Evolutionary conservation across 1,140 invertebrate species (phyloP), one percentile per base, ranked within the genome.

Genomic region (Drosophila ficusphila): DNA sequence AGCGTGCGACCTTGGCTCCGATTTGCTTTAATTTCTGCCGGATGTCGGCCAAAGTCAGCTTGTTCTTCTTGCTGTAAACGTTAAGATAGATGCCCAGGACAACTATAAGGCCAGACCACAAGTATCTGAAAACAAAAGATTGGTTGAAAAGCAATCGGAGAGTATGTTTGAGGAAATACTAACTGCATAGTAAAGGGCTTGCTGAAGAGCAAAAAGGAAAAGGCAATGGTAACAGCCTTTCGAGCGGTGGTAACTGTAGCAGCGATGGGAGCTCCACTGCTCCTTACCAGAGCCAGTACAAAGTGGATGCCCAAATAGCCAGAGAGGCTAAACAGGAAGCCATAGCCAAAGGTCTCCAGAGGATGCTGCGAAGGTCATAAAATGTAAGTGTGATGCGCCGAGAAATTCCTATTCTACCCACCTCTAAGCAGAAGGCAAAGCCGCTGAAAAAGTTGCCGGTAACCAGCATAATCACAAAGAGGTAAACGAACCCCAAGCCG

Each of bases 151-250:
- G 0, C 1, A 11, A 12, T 7, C 16, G 0, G 0, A 2, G 6
- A 0, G 0, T 8, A 9, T 0, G 6, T 0, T 9, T 23, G 0
- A 4, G 9, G 2, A 0, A 1, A 42, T 39, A 95, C 96, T 96
- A 94, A 98, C 96, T 97, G 96, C 60, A 96, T 93, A 8, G 97
- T 97, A 88, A 99, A 99, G 4, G 98, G 98, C 91, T 99, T 99
- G 90, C 95, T 95, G 89, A 99, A 99, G 72, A 98, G 95, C 33
- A 98, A 62, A 92, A 99, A 99, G 1, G 98, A 99, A 58, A 99
- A 93, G 31, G 97, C 92, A 46, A 99, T 98, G 0, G 98, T 97
- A 0, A 99, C 93, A 18, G 97, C 97, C 93, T 99, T 99, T 41
- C 98, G 92, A 79, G 95, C 95, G 1, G 96, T 96, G 8, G 96